Evolutionary conservation across 2,113 vertebrate genomes (phyloP).

Genomic region (Rhinoderma darwinii): DNA sequence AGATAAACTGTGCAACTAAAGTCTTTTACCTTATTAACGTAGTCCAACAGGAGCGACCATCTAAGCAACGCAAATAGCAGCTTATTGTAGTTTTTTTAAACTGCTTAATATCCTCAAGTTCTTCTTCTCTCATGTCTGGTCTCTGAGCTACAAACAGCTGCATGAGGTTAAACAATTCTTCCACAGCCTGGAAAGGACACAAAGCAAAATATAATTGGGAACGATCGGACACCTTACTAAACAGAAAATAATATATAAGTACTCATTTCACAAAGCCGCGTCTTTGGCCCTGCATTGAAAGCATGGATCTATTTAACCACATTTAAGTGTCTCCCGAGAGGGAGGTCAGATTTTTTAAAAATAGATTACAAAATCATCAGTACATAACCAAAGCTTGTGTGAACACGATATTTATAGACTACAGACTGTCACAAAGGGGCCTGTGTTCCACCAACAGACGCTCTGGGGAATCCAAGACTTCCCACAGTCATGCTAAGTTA

Average conservation of each 20-base stretch:
- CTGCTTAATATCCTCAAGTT: constrained; percentile 95
- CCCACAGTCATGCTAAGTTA: too few relatives aligned
- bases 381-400: too few relatives aligned
- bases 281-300: too few relatives aligned
- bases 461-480: too few relatives aligned
- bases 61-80: constrained; percentile 98
- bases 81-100: constrained; percentile 99
- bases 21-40: constrained; percentile 95
- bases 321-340: too few relatives aligned
- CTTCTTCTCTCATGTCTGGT: constrained; percentile 94
- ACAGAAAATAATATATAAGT: not conserved
- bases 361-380: too few relatives aligned
- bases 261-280: not conserved
- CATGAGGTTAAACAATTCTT: constrained; percentile 98
- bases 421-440: too few relatives aligned
- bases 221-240: too few relatives aligned
- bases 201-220: not conserved
- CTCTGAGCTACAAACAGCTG: constrained; percentile 97
- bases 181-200: constrained; percentile 83
- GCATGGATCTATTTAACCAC: too few relatives aligned
- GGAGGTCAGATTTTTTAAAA: too few relatives aligned
- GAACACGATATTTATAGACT: too few relatives aligned
- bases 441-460: too few relatives aligned
- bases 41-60: constrained; percentile 98
- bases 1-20: not conserved